phyloP scores from a whole-genome alignment of 2,113 vertebrate species.

The Seriola rivoliana region DNA sequence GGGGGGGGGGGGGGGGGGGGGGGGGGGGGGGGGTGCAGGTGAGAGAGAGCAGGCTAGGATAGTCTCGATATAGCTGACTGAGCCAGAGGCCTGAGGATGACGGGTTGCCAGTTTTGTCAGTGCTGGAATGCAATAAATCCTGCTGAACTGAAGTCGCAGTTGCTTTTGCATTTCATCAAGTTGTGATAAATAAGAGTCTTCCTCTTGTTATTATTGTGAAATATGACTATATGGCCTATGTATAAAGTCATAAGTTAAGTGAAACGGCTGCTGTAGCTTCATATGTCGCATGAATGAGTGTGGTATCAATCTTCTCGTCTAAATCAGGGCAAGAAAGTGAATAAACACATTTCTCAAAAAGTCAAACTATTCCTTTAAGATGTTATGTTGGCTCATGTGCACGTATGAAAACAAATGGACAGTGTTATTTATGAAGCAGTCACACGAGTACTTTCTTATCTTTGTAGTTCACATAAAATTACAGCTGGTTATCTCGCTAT shows the following conservation, averaged over 20 bases:
- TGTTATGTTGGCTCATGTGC: neutral
- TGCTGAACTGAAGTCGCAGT: slow-evolving; percentile 22
- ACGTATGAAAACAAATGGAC: neutral
- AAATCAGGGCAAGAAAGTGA: neutral
- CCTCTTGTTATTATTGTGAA: neutral
- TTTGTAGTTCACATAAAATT: neutral
- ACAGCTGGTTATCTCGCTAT: neutral
- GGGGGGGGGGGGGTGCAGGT: slow-evolving; percentile 36
- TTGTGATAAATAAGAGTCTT: slow-evolving; percentile 25
- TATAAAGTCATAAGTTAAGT: too few relatives aligned
- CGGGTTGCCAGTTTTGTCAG: slow-evolving; percentile 42
- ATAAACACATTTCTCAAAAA: neutral
- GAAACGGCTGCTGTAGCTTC: neutral
- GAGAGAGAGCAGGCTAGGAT: slow-evolving; percentile 25
- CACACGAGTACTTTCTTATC: neutral
- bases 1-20: neutral
- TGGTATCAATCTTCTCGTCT: neutral
- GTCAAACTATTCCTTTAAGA: neutral
- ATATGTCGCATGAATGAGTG: neutral
- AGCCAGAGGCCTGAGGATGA: slow-evolving; percentile 59
- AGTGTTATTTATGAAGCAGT: neutral
- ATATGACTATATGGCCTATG: neutral
- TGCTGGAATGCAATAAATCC: slow-evolving; percentile 68
- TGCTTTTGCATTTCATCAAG: slow-evolving; percentile 47
- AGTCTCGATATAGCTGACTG: slow-evolving; percentile 58